phyloP scores from a whole-genome alignment of 2,797 vertebrate genomes.

The Miichthys miiuy region DNA sequence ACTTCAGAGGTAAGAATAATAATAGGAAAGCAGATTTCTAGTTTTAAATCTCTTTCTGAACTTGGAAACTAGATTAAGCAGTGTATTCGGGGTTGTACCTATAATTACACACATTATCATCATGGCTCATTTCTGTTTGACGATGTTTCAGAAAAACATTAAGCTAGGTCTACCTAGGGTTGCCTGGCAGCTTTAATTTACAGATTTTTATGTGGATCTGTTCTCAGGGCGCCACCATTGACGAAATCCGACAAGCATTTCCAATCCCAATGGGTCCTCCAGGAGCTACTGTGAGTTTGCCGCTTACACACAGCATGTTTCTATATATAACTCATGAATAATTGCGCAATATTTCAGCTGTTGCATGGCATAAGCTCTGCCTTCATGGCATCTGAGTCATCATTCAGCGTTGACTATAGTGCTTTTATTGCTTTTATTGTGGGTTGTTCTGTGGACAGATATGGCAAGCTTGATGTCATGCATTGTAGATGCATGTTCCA shows the following conservation, averaged over 20 bases:
- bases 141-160: slow-evolving; percentile 10
- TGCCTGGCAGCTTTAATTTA: neutral
- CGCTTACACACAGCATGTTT: slow-evolving; percentile 1
- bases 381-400: slow-evolving; percentile 37
- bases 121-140: neutral
- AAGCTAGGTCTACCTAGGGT: neutral
- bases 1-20: slow-evolving; percentile 79
- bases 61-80: neutral
- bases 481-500: slow-evolving; percentile 65
- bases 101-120: neutral
- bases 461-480: slow-evolving; percentile 47
- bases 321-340: slow-evolving; percentile 36
- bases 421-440: slow-evolving; percentile 37
- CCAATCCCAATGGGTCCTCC: slow-evolving; percentile 85
- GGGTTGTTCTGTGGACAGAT: slow-evolving; percentile 18
- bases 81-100: neutral
- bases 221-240: slow-evolving; percentile 77
- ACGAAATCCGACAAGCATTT: slow-evolving; percentile 82
- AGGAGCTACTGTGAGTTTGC: slow-evolving; percentile 80
- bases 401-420: slow-evolving; percentile 13
- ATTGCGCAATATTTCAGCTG: slow-evolving; percentile 28
- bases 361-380: slow-evolving; percentile 30
- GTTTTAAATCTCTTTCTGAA: neutral
- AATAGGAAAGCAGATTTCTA: neutral
- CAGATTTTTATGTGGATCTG: slow-evolving; percentile 8